phyloP scores from a whole-genome alignment of 2,888 invertebrate species.

The Drosophila mayaguana region DNA sequence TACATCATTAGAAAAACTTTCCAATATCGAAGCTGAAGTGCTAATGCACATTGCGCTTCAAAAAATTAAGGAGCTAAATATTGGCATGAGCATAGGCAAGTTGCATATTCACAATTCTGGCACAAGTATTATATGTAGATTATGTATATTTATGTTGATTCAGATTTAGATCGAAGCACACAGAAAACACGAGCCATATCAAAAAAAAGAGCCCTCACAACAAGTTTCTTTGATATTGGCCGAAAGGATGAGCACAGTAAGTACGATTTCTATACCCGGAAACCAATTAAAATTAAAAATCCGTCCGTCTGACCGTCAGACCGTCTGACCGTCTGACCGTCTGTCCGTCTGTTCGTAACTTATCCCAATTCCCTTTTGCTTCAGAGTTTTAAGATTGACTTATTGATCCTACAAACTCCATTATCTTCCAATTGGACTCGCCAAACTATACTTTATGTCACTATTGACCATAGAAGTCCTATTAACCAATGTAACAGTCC shows the following conservation, averaged over 20 bases:
- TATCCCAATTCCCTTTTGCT: no score
- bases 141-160: neutral
- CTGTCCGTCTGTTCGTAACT: no score
- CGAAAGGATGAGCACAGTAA: conserved; percentile 88
- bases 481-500: no score
- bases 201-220: conserved; percentile 95
- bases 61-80: conserved; percentile 93
- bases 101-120: neutral
- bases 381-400: no score
- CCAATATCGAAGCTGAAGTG: conserved; percentile 90
- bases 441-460: no score
- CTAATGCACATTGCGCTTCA: conserved; percentile 94
- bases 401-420: no score
- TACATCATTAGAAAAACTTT: conserved; percentile 88
- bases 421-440: no score
- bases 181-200: conserved; percentile 92
- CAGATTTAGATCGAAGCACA: conserved; percentile 81
- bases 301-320: no score
- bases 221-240: conserved; percentile 93
- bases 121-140: neutral
- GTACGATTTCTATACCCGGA: conserved; percentile 3
- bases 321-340: no score
- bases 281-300: neutral
- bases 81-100: conserved; percentile 89
- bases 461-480: no score